phyloP scores from a whole-genome alignment of 2,888 invertebrate species.

The Trissonchulus sp. region DNA sequence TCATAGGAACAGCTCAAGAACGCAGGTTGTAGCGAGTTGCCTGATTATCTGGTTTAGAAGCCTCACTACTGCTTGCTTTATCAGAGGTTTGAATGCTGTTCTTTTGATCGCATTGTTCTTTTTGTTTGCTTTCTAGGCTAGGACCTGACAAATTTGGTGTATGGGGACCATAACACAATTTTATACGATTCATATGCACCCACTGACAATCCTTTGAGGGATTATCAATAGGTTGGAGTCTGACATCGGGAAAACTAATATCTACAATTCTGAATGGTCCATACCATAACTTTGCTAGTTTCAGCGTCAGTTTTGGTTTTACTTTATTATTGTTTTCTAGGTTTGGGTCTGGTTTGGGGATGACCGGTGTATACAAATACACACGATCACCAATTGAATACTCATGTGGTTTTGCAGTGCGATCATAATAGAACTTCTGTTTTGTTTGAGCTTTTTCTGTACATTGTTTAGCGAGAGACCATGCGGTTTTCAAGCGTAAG shows the following conservation, averaged over 20 bases:
- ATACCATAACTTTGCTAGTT: neutral
- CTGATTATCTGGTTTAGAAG: no score
- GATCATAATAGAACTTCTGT: slow-evolving; percentile 19
- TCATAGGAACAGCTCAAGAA: no score
- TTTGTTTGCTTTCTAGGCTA: no score
- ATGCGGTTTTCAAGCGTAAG: neutral
- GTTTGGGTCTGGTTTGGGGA: neutral
- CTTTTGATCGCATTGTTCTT: no score
- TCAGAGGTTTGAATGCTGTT: no score
- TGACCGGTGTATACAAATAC: neutral
- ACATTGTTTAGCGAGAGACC: neutral
- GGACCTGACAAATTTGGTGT: no score
- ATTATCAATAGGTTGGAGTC: neutral
- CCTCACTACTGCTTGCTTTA: no score
- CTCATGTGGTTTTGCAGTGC: neutral
- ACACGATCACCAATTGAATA: neutral
- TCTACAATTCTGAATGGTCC: neutral
- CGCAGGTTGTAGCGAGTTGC: no score
- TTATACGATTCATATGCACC: neutral
- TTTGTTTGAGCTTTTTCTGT: neutral
- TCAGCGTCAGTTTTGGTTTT: no score
- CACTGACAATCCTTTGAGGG: neutral
- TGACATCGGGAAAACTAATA: neutral
- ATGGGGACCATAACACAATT: neutral
- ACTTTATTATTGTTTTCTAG: neutral